phyloP scores from a whole-genome alignment of 2,888 invertebrate species.

The Chaitophorus viminalis region DNA sequence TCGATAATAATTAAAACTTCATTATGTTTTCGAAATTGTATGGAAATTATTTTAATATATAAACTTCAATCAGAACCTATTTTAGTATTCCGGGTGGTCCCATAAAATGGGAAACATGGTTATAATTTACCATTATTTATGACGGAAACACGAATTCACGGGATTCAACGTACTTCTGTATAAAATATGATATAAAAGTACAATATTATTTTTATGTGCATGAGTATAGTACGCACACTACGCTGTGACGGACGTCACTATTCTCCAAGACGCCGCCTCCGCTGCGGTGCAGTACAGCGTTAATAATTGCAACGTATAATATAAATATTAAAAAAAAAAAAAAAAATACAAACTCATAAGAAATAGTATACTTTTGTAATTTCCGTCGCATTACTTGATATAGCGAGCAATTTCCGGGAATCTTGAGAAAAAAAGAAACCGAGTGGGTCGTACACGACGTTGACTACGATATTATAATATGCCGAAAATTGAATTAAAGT shows the following conservation, averaged over 20 bases:
- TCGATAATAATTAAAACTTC: not conserved
- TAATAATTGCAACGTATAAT: not conserved
- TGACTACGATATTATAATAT: too few species aligned
- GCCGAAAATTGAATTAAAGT: not conserved
- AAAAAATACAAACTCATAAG: not conserved
- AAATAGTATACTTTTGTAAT: constrained; percentile 35
- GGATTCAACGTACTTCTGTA: not conserved
- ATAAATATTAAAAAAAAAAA: not conserved
- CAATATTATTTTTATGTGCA: not conserved
- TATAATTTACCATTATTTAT: constrained; percentile 49
- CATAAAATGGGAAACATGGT: constrained; percentile 25
- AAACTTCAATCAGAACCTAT: constrained; percentile 45
- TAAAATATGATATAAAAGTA: not conserved
- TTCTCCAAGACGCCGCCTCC: not conserved
- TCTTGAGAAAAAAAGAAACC: constrained; percentile 20
- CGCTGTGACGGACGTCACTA: too few species aligned
- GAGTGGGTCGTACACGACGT: not conserved
- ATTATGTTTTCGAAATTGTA: constrained; percentile 19
- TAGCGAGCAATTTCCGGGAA: constrained; percentile 15
- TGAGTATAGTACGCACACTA: too few species aligned
- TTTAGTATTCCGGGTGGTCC: constrained; percentile 42
- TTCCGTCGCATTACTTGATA: not conserved
- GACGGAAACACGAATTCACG: constrained; percentile 29
- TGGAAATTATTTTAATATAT: not conserved
- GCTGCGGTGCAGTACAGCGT: not conserved